Evolutionary conservation across 2,797 vertebrate genomes (phyloP), one percentile per base, ranked within the genome.

Genomic region (Acipenser oxyrinchus): DNA sequence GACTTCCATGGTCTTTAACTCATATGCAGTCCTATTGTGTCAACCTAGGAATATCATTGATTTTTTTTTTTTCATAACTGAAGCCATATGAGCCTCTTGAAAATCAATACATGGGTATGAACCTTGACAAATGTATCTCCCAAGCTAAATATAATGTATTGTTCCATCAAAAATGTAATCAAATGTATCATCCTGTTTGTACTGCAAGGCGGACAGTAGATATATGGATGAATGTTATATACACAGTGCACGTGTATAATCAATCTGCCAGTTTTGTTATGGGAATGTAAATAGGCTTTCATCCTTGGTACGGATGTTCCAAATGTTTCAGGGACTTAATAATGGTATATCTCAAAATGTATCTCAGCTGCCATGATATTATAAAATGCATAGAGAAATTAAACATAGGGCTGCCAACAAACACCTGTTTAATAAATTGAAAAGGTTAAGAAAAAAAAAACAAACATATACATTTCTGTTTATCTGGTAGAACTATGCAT

Each of bases 121-220:
- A 70, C 58, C 60, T 69, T 68, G 71, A 70, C 69, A 70, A 64
- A 70, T 61, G 60, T 62, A 65, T 70, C 71, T 64, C 55, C 10
- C 13, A 51, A 57, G 53, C 51, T 68, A 75, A 71, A 23, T 62
- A 51, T 69, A 71, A 71, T 72, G 58, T 51, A 75, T 63, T 37
- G 62, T 67, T 62, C 62, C 57, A 72, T 74, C 73, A 71, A 63
- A 58, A 65, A 62, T 68, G 63, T 66, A 66, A 75, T 68, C 57
- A 68, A 51, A 71, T 66, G 65, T 69, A 69, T 70, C 60, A 65
- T 64, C 63, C 49, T 53, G 66, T 62, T 15, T 69, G 55, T 67
- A 60, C 59, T 58, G 49, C 65, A 53, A 49, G 49, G 49, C 15
- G 49, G 58, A 67, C 57, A 51, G 48, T 23, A 12, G 66, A 60